Evolutionary conservation across 2,888 invertebrate species (phyloP).

Genomic region (Brachycybe producta): DNA sequence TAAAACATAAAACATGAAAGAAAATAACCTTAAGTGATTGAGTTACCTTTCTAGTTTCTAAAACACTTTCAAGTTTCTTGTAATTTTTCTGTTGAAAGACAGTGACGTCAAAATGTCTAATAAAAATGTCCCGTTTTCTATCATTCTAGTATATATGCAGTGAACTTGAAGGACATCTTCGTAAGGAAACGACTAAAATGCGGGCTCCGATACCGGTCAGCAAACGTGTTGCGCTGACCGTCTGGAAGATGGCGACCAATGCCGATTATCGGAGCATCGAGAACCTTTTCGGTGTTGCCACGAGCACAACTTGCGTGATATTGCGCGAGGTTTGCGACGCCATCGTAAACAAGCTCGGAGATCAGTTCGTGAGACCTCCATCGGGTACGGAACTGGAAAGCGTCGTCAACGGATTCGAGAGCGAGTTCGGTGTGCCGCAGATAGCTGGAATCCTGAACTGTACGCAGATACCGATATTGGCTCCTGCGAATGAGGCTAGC

Average conservation of each 20-base stretch:
- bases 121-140: no score
- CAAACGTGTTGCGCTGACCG: neutral
- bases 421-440: neutral
- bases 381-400: neutral
- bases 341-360: neutral
- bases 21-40: no score
- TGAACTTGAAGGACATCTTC: neutral
- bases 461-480: neutral
- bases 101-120: no score
- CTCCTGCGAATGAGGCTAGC: neutral
- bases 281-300: conserved; percentile 1
- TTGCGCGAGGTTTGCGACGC: neutral
- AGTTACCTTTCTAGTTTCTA: no score
- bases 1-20: no score
- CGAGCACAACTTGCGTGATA: neutral
- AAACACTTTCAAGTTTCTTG: no score
- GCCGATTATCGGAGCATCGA: neutral
- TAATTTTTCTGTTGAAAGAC: no score
- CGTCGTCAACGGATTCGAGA: neutral
- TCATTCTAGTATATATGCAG: neutral
- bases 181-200: neutral
- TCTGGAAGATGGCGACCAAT: neutral
- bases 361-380: neutral
- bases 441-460: neutral
- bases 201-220: neutral